Percentiles rank a stretch among this genome's conserved stretches.
Evolutionary conservation across 2,888 invertebrate genomes (phyloP).

Genomic region (Microdon myrmicae): DNA sequence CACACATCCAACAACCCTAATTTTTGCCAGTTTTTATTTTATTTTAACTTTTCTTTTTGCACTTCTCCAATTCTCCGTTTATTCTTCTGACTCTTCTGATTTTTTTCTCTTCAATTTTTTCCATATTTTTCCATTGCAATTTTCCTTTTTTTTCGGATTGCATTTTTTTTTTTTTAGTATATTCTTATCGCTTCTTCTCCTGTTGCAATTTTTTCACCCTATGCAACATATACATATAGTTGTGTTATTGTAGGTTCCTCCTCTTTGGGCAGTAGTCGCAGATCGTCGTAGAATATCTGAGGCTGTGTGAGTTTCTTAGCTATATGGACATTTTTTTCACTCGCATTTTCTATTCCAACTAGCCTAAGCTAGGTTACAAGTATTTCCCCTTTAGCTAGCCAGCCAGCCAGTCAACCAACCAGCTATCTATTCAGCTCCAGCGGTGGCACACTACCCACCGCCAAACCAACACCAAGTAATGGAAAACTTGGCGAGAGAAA

Average conservation of each 20-base stretch:
- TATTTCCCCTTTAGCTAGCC: slow-evolving; percentile 29
- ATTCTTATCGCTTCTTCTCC: slow-evolving; percentile 29
- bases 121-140: slow-evolving; percentile 19
- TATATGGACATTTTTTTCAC: slow-evolving; percentile 16
- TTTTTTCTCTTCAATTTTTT: slow-evolving; percentile 39
- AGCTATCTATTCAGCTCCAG: not conserved
- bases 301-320: slow-evolving; percentile 19
- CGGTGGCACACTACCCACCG: not conserved
- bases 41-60: slow-evolving; percentile 23
- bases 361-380: slow-evolving; percentile 16
- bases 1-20: slow-evolving; percentile 53
- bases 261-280: slow-evolving; percentile 24
- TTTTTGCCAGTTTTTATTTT: slow-evolving; percentile 23
- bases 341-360: slow-evolving; percentile 34
- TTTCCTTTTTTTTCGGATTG: not conserved
- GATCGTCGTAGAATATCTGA: slow-evolving; percentile 11
- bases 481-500: slow-evolving; percentile 37
- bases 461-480: slow-evolving; percentile 13
- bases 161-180: slow-evolving; percentile 4
- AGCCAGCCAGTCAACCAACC: slow-evolving; percentile 1
- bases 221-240: too few relatives aligned
- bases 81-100: slow-evolving; percentile 18
- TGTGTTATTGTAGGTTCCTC: slow-evolving; percentile 3
- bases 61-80: slow-evolving; percentile 21
- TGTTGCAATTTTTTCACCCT: slow-evolving; percentile 33